phyloP scores from a whole-genome alignment of 2,113 vertebrate genomes.

The Corvus cornix region DNA sequence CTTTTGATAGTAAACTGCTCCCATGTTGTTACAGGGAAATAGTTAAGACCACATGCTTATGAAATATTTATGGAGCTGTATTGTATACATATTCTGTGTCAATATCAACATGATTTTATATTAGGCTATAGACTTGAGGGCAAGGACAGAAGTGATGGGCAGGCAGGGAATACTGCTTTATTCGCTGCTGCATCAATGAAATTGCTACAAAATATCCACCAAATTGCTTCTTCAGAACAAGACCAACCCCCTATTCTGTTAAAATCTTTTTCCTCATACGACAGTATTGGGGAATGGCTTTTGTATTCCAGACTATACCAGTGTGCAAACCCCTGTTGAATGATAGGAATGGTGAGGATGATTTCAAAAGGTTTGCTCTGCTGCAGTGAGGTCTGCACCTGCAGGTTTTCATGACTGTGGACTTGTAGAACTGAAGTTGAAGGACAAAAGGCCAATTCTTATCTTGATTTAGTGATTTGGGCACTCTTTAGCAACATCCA shows the following conservation, averaged over 20 bases:
- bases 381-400: background rate
- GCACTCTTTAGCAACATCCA: background rate
- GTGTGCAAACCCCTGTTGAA: background rate
- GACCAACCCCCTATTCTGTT: background rate
- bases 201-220: background rate
- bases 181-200: background rate
- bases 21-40: background rate
- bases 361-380: background rate
- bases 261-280: background rate
- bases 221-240: background rate
- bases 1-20: constrained; percentile 3
- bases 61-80: constrained; percentile 28
- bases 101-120: constrained; percentile 4
- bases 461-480: background rate
- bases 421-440: background rate
- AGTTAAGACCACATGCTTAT: background rate
- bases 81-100: background rate
- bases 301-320: background rate
- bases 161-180: background rate
- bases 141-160: background rate
- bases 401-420: background rate
- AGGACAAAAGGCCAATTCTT: background rate
- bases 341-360: background rate
- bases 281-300: background rate
- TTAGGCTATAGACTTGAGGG: constrained; percentile 7